Evolutionary conservation across 2,888 invertebrate species (phyloP), one percentile per base, ranked within the genome.

Genomic region (Xanthia icteritia): DNA sequence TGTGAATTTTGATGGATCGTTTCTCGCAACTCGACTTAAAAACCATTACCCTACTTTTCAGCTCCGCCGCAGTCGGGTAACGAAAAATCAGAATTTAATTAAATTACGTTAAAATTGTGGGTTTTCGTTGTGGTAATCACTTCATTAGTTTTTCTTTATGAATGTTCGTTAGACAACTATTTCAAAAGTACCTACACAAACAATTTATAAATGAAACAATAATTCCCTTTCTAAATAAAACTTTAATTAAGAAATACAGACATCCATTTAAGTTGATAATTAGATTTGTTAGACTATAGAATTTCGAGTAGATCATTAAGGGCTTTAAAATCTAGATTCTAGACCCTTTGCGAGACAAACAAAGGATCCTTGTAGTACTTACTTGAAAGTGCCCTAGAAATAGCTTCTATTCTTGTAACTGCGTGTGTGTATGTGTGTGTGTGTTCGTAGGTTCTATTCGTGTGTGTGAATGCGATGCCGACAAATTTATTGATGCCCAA

Each of bases 241-340:
- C 51, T 65, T 72, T 27, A 45, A 72, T 71, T 56, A 66, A 42
- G 74, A 70, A 69, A 65, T 54, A 54, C 13, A 67, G 72, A 70
- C 70, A 42, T 66, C 27, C 31, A 76, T 75, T 75, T 23, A 67
- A 76, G 36, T 71, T 81, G n/a, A 67, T 61, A 81, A 75, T 67
- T 67, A 56, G 60, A 80, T 75, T 81, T 39, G 58, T 69, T 61
- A 36, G 27, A 15, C 17, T 27, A 39, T n/a, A 61, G 6, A 70
- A 61, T 11, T 58, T 36, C 39, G 20, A 66, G 20, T 23, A 58
- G 36, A 70, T 75, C 60, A 51, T 81, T 76, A 71, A 71, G 42
- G 61, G 42, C 76, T 51, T 81, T 67, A 36, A 61, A 70, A 58
- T 79, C 39, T 71, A 65, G 15, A 27, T 77, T 51, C 27, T 51